Base-by-base conservation (phyloP, 2,888 invertebrate genomes). In the Laothoe populi region DNA sequence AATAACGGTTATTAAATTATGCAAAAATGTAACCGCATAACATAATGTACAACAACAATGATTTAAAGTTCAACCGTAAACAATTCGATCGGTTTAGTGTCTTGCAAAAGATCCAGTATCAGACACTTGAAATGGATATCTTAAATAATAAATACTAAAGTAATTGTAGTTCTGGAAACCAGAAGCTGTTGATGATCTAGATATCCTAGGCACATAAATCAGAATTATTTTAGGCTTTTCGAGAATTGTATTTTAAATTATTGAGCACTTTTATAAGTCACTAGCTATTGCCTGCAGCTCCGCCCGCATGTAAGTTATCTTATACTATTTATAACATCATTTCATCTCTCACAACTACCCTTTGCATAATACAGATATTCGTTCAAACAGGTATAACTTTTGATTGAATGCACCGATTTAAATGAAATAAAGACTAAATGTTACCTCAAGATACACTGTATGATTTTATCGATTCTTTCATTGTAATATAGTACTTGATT, bases 61-160 rank as follows among this genome's bases (percentile, higher is more conserved):
- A 53, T 53, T 53, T 53, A 53, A 53, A 53, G 53, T 53, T 35
- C 35, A 35, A 19, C 35, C 31, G 31, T 53, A 53, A 53, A 53
- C 53, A 53, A 53, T 53, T 11, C 53, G 53, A 19, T 8, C 31
- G 31, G 19, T 53, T 53, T 53, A 35, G 19, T 35, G 53, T 19
- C 53, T 53, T 53, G 53, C 53, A 53, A 53, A 53, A 53, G 31
- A 53, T 53, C 53, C 35, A 53, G 53, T 53, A 19, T 31, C 16
- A 11, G 31, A 19, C 24, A 53, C 53, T 19, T 10, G 53, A 53
- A 19, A 53, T 53, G 53, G 31, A 53, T 35, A 53, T 53, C 31
- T 35, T 19, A 53, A 31, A 13, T 53, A 49, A 49, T 31, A 49
- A 49, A 53, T 35, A 53, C 53, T 35, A 53, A 53, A 53, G 53